Evolutionary conservation across 2,888 invertebrate species (phyloP), one percentile per base, ranked within the genome.

Genomic region (Mesorhabditis sp.): DNA sequence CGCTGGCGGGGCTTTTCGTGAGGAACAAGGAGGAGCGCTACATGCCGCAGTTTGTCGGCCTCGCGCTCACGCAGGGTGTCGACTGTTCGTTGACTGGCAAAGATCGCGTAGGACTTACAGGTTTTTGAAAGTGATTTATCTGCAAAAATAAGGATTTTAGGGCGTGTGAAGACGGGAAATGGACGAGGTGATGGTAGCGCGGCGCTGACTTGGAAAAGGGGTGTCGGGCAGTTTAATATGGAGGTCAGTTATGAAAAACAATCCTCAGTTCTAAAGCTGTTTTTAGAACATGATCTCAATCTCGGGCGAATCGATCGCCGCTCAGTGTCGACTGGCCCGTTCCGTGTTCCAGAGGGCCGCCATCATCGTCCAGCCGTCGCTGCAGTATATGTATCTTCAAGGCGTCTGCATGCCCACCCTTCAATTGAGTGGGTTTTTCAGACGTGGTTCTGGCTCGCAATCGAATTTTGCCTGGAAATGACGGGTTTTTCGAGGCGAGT

Each of bases 151-250:
- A 50, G n/a, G 58, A 50, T n/a, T 50, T 50, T 75, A 0, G 85
- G 85, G 44, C 68, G 76, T 58, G 80, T 83, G 13, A 74, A 76
- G 63, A 74, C 82, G 28, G 77, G 75, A 41, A 83, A 83, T 72
- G 84, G 84, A 4, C 72, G 81, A 41, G 84, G 84, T 43, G 83
- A 84, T 64, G 83, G 84, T 4, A 76, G 72, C 62, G 73, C 83
- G 4, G 67, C 74, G 1, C 72, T 72, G 6, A 75, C 73, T n/a
- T 84, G 84, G 84, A 83, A 82, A 73, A 76, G 75, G 65, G 75
- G 71, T 44, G 69, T 75, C 63, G 76, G 74, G 62, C 68, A 66
- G 10, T 71, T 79, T 42, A 80, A 81, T 68, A 45, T 83, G 43
- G 82, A 82, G 70, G 83, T 80, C 7, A 15, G 70, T 44, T 67